Percentiles rank a stretch among this genome's conserved stretches.
phyloP scores from a whole-genome alignment of 2,888 invertebrate species.

The Criorhina ranunculi region DNA sequence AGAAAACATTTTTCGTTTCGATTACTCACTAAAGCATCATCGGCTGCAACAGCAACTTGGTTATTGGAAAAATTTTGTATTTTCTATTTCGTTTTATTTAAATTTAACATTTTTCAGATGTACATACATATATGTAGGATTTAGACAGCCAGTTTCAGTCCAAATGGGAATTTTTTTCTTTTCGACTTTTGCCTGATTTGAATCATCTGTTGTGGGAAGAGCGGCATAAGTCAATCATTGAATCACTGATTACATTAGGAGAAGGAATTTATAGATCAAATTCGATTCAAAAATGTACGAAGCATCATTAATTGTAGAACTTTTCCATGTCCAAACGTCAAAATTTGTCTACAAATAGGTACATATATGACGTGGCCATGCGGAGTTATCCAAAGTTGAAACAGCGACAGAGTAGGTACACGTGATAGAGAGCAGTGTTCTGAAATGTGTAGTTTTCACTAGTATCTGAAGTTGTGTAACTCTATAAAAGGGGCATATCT shows the following conservation, averaged over 20 bases:
- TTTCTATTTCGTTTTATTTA: constrained; percentile 16
- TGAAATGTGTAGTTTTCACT: too few species aligned
- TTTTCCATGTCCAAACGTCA: too few species aligned
- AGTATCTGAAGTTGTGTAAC: too few species aligned
- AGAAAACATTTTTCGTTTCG: constrained; percentile 57
- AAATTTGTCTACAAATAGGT: too few species aligned
- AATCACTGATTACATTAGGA: neutral
- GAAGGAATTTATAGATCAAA: too few species aligned
- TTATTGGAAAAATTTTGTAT: constrained; percentile 52
- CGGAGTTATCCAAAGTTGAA: too few species aligned
- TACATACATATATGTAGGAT: neutral
- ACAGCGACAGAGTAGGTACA: neutral
- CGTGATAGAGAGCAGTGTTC: neutral
- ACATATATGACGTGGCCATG: too few species aligned
- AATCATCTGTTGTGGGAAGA: constrained; percentile 1
- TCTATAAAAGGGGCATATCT: too few species aligned
- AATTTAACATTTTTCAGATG: neutral
- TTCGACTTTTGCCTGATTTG: constrained; percentile 1
- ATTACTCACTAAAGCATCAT: constrained; percentile 65
- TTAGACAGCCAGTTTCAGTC: neutral
- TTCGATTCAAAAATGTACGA: too few species aligned
- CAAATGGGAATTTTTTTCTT: neutral
- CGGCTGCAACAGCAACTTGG: constrained; percentile 66
- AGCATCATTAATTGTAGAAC: too few species aligned
- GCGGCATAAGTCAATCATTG: neutral